These are phyloP conservation scores for Macroteleia sp. DNA, from an alignment of 2,888 invertebrate genomes.

Conservation along the genomic window DNA sequence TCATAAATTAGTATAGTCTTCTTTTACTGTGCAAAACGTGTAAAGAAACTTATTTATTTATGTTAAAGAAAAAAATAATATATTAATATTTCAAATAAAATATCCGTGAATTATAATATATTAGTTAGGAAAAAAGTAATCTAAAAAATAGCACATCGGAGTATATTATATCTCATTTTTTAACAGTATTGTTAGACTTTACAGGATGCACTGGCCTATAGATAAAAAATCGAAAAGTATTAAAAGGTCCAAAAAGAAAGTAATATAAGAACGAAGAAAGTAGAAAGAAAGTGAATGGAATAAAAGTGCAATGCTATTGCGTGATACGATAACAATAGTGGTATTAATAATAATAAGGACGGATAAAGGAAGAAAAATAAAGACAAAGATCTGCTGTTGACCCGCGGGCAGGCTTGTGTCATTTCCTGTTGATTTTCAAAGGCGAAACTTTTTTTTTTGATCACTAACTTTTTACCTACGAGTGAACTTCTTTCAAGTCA, in stretches of 20 bases:
- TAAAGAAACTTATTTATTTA: no score
- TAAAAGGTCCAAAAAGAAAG: slow-evolving; percentile 60
- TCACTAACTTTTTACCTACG: slow-evolving; percentile 29
- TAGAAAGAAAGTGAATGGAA: slow-evolving; percentile 23
- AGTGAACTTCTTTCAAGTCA: slow-evolving; percentile 29
- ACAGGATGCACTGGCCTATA: slow-evolving; percentile 60
- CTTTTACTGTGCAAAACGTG: no score
- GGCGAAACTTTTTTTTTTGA: slow-evolving; percentile 53
- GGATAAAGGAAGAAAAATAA: slow-evolving; percentile 47
- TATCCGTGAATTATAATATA: no score
- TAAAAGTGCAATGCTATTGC: slow-evolving; percentile 30
- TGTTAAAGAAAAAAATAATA: no score
- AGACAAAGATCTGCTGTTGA: slow-evolving; percentile 52
- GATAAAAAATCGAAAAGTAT: slow-evolving; percentile 59
- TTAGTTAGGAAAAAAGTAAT: no score
- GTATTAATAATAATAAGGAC: slow-evolving; percentile 23
- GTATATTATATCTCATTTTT: no score
- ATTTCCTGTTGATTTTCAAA: slow-evolving; percentile 61
- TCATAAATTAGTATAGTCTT: no score
- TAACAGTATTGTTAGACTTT: no score
- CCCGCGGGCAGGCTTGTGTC: slow-evolving; percentile 61
- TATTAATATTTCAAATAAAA: no score
- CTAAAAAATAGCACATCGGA: no score
- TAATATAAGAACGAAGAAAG: slow-evolving; percentile 41
- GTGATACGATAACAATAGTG: slow-evolving; percentile 36